Conservation (phyloP, 1,140 invertebrate species). For the Bemisia tabaci region DNA sequence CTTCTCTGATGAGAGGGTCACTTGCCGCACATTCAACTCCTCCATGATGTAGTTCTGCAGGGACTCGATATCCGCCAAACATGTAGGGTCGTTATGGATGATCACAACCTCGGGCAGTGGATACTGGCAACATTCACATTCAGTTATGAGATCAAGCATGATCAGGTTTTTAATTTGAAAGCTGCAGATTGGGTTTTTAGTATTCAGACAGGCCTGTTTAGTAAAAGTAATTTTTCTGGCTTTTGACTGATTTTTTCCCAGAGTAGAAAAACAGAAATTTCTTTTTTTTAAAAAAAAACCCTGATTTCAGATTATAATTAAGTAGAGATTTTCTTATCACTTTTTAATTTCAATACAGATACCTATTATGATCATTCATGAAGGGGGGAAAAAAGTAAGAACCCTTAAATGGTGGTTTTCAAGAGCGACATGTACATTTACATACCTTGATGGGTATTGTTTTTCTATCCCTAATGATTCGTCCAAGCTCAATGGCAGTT, state of each 20-base stretch:
- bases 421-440: too few relatives aligned
- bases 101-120: constrained; percentile 91
- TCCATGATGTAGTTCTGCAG: constrained; percentile 79
- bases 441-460: constrained; percentile 76
- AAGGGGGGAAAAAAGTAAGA: too few relatives aligned
- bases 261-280: too few relatives aligned
- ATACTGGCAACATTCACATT: constrained; percentile 50
- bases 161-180: not conserved
- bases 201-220: too few relatives aligned
- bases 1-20: constrained; percentile 87
- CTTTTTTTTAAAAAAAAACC: too few relatives aligned
- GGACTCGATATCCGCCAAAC: constrained; percentile 65
- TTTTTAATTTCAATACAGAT: too few relatives aligned
- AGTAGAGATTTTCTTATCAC: too few relatives aligned
- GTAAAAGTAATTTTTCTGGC: too few relatives aligned
- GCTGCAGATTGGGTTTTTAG: not conserved
- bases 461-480: constrained; percentile 82
- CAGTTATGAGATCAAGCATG: constrained; percentile 10
- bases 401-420: too few relatives aligned
- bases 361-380: too few relatives aligned
- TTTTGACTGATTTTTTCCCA: too few relatives aligned
- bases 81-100: constrained; percentile 69
- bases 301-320: too few relatives aligned
- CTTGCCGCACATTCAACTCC: constrained; percentile 82
- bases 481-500: constrained; percentile 83